Conservation (phyloP, 2,113 vertebrate genomes). For the Elachura formosa region DNA sequence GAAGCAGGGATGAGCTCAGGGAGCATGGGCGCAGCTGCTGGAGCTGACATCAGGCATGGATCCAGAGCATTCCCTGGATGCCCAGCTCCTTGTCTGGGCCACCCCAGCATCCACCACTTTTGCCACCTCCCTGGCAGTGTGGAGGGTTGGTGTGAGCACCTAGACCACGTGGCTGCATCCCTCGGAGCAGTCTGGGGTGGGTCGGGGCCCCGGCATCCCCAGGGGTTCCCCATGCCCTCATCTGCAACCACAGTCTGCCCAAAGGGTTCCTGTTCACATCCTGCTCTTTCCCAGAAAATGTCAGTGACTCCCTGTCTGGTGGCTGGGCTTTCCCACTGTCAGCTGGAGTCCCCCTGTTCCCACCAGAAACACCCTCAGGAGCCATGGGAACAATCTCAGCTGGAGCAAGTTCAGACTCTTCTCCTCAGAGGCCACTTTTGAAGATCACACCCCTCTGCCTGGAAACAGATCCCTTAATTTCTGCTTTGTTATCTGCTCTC, state of each 20-base stretch:
- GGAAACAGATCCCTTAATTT: background rate
- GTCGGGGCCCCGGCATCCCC: background rate
- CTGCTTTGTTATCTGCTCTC: background rate
- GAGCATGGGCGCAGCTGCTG: background rate
- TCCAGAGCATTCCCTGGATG: background rate
- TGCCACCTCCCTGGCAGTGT: rapidly evolving
- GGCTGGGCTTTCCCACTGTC: background rate
- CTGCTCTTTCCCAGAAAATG: background rate
- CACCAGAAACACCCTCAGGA: background rate
- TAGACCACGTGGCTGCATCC: rapidly evolving
- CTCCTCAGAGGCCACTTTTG: background rate
- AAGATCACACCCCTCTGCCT: background rate
- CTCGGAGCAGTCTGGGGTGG: background rate
- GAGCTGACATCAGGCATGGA: background rate
- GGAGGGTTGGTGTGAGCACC: rapidly evolving
- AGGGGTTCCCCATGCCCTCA: background rate
- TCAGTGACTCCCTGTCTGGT: background rate
- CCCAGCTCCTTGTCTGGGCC: background rate
- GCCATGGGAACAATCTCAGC: background rate
- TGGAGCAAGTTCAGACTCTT: background rate
- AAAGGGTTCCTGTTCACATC: rapidly evolving
- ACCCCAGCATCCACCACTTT: background rate
- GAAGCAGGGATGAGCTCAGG: rapidly evolving
- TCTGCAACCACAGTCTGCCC: rapidly evolving
- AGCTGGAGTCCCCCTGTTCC: background rate